Percentiles rank a stretch among this genome's conserved stretches.
phyloP scores from a whole-genome alignment of 2,113 vertebrate genomes.

The Corynorhinus townsendii region DNA sequence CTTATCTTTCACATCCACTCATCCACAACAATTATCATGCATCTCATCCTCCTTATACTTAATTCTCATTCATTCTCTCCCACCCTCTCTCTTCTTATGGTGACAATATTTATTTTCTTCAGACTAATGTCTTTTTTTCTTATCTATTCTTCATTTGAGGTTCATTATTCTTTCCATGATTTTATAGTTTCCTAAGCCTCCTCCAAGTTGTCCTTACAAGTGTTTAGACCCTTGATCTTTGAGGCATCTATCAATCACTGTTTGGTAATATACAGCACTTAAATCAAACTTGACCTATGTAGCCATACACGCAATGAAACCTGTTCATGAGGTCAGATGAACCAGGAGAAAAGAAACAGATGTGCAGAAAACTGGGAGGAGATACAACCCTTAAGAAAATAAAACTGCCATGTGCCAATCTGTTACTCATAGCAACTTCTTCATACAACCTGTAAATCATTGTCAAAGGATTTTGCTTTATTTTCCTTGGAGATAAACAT shows the following conservation, averaged over 20 bases:
- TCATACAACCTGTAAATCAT: conserved; percentile 8
- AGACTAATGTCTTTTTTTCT: background rate
- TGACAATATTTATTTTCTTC: background rate
- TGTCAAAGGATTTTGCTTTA: conserved; percentile 29
- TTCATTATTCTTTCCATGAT: background rate
- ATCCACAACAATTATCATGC: background rate
- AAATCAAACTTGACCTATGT: background rate
- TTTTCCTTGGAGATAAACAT: conserved; percentile 56
- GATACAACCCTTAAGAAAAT: background rate
- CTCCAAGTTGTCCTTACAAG: background rate
- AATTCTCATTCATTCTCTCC: background rate
- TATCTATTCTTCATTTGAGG: background rate
- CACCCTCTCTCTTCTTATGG: background rate
- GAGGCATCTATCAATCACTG: background rate
- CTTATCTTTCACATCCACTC: background rate
- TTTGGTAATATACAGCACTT: background rate
- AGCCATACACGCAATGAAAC: background rate
- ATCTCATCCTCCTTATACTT: background rate
- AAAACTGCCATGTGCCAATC: background rate
- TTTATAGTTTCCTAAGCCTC: background rate
- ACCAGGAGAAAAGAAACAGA: background rate
- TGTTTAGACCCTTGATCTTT: background rate
- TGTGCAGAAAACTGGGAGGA: background rate
- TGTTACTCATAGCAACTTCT: conserved; percentile 13
- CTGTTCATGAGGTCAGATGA: background rate